These are phyloP conservation scores for Festucalex cinctus DNA, from an alignment of 2,113 vertebrate genomes.

Conservation along the genomic window DNA sequence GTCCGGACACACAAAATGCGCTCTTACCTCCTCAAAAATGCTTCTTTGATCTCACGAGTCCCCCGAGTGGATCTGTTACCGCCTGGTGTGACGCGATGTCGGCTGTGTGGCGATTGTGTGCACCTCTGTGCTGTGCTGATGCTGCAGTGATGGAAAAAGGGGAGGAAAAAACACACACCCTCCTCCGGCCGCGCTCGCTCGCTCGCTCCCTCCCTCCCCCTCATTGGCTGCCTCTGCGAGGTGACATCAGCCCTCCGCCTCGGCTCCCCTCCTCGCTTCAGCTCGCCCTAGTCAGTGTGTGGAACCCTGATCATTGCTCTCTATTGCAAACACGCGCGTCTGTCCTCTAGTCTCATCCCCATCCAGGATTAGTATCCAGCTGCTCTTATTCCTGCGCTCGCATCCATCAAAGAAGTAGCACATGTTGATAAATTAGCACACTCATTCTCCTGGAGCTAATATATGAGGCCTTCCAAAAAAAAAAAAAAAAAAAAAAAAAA, in stretches of 20 bases:
- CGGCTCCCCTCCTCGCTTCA: conserved; percentile 35
- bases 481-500: conserved; percentile 26
- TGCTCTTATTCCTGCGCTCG: conserved; percentile 16
- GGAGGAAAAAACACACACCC: conserved; percentile 62
- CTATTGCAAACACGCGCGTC: conserved; percentile 36
- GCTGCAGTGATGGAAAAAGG: conserved; percentile 76
- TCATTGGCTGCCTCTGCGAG: conserved; percentile 69
- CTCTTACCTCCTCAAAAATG: conserved; percentile 63
- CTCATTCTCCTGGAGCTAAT: conserved; percentile 13
- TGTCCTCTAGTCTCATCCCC: conserved; percentile 20
- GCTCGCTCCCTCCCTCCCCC: conserved; percentile 59
- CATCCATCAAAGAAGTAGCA: conserved; percentile 26
- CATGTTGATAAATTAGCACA: conserved; percentile 23
- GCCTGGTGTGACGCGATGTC: conserved; percentile 49
- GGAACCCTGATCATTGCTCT: conserved; percentile 65
- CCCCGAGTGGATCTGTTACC: conserved; percentile 43
- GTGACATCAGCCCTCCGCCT: conserved; percentile 73
- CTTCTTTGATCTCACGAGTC: conserved; percentile 31
- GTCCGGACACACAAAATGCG: conserved; percentile 18
- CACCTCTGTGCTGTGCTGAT: conserved; percentile 71
- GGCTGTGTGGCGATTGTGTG: conserved; percentile 69
- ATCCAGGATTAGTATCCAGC: conserved; percentile 37
- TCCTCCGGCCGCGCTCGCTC: conserved; percentile 58
- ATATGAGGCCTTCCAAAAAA: conserved; percentile 16
- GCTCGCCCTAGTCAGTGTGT: conserved; percentile 37